phyloP scores from a whole-genome alignment of 2,113 vertebrate species.

The Malurus cyaneus region DNA sequence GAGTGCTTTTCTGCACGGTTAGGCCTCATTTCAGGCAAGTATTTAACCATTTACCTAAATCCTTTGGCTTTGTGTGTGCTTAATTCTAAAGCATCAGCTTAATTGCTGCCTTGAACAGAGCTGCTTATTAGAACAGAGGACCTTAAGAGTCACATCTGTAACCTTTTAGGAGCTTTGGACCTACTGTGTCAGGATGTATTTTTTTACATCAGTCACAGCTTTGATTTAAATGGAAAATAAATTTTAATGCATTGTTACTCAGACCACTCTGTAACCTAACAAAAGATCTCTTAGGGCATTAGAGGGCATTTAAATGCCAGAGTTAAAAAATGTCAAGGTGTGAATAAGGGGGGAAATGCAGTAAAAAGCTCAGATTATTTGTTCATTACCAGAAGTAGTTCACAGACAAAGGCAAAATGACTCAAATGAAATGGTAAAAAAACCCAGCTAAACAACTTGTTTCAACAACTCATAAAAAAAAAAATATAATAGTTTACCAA shows the following conservation, averaged over 20 bases:
- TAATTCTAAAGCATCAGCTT: constrained; percentile 12
- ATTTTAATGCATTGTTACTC: background rate
- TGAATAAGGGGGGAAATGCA: background rate
- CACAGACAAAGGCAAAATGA: background rate
- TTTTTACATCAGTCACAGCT: constrained; percentile 15
- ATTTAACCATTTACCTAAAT: constrained; percentile 13
- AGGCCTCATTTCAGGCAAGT: background rate
- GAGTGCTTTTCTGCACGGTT: constrained; percentile 4
- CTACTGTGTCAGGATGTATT: background rate
- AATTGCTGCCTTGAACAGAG: background rate
- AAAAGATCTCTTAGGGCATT: background rate
- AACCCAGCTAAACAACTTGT: background rate
- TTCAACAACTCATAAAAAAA: background rate
- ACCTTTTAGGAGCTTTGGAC: background rate
- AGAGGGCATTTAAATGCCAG: background rate
- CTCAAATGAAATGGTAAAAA: background rate
- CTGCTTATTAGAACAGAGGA: background rate
- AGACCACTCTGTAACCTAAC: background rate
- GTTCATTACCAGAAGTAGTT: background rate
- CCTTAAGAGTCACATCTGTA: background rate
- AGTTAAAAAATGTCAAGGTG: background rate
- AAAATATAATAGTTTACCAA: background rate
- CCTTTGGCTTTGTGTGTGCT: background rate
- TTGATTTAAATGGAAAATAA: constrained; percentile 22
- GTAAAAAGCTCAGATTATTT: background rate